Conservation (phyloP, 1,140 invertebrate genomes). For the Drosophila kanapiae region DNA sequence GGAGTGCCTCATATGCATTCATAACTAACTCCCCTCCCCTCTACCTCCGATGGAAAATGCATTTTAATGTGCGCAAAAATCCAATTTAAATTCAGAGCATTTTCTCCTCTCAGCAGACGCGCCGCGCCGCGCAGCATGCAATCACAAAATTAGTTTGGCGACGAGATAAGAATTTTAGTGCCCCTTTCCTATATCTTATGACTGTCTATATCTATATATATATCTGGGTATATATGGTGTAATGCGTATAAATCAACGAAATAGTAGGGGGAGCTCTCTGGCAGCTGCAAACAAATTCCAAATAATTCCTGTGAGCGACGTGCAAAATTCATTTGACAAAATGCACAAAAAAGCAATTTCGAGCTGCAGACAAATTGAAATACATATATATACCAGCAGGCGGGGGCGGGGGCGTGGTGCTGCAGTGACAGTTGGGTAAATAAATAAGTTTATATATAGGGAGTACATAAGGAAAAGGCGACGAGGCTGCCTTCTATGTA, state of each 20-base stretch:
- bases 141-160: constrained; percentile 81
- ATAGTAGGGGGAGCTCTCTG: constrained; percentile 28
- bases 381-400: constrained; percentile 37
- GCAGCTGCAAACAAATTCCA: constrained; percentile 80
- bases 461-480: constrained; percentile 46
- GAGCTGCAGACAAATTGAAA: constrained; percentile 83
- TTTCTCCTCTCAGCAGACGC: constrained; percentile 42
- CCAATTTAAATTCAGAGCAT: constrained; percentile 83
- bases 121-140: constrained; percentile 62
- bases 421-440: constrained; percentile 81
- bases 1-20: constrained; percentile 75
- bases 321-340: constrained; percentile 83
- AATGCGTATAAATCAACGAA: constrained; percentile 82
- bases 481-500: constrained; percentile 30
- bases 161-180: constrained; percentile 83
- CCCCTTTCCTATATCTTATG: constrained; percentile 18
- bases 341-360: constrained; percentile 84
- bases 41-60: constrained; percentile 66
- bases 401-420: constrained; percentile 35
- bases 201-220: constrained; percentile 1
- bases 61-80: constrained; percentile 83
- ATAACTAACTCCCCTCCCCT: constrained; percentile 62
- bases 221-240: constrained; percentile 26
- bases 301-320: constrained; percentile 82
- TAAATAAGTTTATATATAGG: constrained; percentile 52